These are phyloP conservation scores for Sebastes taczanowskii DNA, from an alignment of 2,797 vertebrate species.

Conservation along the genomic window DNA sequence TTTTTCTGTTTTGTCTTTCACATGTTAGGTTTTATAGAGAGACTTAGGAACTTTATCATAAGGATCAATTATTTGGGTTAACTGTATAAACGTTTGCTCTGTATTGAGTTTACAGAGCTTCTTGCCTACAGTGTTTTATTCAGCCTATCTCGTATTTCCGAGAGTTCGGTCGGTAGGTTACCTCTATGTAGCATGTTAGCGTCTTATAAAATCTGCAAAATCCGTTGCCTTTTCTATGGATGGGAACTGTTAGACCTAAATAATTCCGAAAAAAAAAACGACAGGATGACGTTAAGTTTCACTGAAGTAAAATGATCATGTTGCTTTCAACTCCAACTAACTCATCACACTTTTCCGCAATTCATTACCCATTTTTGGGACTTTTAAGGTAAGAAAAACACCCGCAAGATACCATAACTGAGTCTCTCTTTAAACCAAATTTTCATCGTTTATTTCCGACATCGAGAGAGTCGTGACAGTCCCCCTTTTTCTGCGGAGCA, in stretches of 20 bases:
- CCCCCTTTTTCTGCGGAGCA: slow-evolving; percentile 21
- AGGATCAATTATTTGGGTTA: slow-evolving; percentile 36
- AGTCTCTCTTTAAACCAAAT: slow-evolving; percentile 27
- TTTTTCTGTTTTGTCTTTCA: slow-evolving; percentile 36
- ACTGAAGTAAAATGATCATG: slow-evolving; percentile 19
- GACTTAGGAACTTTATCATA: slow-evolving; percentile 42
- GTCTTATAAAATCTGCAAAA: slow-evolving; percentile 58
- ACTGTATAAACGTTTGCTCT: slow-evolving; percentile 44
- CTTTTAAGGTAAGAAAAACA: not conserved
- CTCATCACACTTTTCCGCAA: not conserved
- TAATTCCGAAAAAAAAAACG: not conserved
- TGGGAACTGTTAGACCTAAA: slow-evolving; percentile 34
- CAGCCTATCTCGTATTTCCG: slow-evolving; percentile 38
- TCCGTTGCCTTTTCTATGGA: slow-evolving; percentile 45
- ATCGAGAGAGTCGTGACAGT: not conserved
- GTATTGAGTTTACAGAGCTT: slow-evolving; percentile 32
- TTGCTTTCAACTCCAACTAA: slow-evolving; percentile 16
- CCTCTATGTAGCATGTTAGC: slow-evolving; percentile 70
- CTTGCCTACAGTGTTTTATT: slow-evolving; percentile 64
- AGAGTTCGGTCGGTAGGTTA: slow-evolving; percentile 53
- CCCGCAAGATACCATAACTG: not conserved
- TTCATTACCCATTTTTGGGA: not conserved
- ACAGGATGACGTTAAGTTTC: slow-evolving; percentile 10
- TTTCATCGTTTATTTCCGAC: not conserved
- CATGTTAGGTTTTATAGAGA: slow-evolving; percentile 56